A percentile compares a stretch with the other conserved stretches of the same genome.
These are phyloP conservation scores for Pelusios castaneus DNA, from an alignment of 2,113 vertebrate species.

Conservation along the genomic window DNA sequence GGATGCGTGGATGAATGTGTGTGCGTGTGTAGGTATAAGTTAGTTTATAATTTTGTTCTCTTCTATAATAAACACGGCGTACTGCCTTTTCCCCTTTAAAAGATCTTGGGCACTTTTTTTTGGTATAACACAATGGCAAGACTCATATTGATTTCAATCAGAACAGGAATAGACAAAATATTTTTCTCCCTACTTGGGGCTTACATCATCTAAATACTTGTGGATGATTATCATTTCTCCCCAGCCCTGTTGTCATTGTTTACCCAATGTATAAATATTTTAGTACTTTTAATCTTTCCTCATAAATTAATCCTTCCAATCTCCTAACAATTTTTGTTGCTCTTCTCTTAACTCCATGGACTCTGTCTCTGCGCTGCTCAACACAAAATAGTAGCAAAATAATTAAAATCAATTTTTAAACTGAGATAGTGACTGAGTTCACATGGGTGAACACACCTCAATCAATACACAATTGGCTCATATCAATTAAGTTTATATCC, in stretches of 20 bases:
- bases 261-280: background rate
- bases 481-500: background rate
- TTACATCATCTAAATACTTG: background rate
- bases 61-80: too few relatives aligned
- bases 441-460: background rate
- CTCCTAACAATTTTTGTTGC: background rate
- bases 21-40: too few relatives aligned
- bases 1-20: too few relatives aligned
- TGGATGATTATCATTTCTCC: background rate
- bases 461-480: background rate
- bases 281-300: background rate
- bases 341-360: background rate
- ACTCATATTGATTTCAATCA: background rate
- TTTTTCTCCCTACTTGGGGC: background rate
- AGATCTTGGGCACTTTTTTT: too few relatives aligned
- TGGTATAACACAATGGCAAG: too few relatives aligned
- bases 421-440: background rate
- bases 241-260: background rate
- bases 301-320: background rate
- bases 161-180: background rate
- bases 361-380: background rate
- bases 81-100: too few relatives aligned
- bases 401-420: background rate
- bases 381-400: background rate
- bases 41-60: too few relatives aligned